Percentiles rank a stretch among this genome's conserved stretches.
phyloP scores from a whole-genome alignment of 1,140 invertebrate genomes.

The Cydia pomonella region DNA sequence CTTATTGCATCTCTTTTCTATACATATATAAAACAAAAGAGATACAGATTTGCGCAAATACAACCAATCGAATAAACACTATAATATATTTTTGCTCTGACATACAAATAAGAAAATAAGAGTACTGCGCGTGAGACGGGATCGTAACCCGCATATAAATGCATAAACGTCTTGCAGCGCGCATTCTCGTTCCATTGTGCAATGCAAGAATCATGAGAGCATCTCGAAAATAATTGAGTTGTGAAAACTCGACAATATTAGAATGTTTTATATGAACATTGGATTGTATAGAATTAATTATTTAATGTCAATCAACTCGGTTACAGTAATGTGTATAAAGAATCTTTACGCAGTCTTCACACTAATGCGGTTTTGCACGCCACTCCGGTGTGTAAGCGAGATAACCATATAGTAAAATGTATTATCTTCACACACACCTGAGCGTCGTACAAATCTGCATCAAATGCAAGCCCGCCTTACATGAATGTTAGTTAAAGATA shows the following conservation, averaged over 20 bases:
- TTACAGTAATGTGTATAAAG: no score
- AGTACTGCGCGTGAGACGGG: not conserved
- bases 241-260: not conserved
- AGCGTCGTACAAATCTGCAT: no score
- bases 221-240: not conserved
- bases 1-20: no score
- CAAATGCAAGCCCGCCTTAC: no score
- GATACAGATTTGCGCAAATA: not conserved
- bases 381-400: no score
- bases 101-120: not conserved
- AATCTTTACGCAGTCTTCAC: no score
- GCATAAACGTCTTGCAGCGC: not conserved
- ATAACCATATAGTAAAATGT: no score
- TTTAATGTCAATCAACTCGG: not conserved
- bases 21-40: not conserved
- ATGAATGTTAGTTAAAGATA: no score
- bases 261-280: not conserved
- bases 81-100: no score
- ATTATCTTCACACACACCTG: no score
- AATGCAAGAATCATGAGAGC: not conserved
- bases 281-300: not conserved
- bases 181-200: not conserved
- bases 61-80: no score
- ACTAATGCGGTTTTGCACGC: no score
- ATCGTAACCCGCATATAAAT: constrained; percentile 3